Base-by-base conservation (phyloP, 2,113 vertebrate species). In the Heteronetta atricapilla region DNA sequence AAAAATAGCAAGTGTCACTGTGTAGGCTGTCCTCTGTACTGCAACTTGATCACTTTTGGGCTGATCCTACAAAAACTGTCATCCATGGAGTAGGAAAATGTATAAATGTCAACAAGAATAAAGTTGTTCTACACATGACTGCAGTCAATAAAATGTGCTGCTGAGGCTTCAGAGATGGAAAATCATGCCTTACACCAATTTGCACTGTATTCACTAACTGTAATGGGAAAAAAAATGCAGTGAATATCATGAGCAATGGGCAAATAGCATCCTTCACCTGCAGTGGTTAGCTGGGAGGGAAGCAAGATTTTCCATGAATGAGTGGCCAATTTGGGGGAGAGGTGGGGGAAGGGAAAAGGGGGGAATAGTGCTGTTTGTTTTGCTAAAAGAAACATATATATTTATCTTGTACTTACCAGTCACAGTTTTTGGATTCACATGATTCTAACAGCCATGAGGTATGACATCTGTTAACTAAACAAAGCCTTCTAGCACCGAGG, bases 391-490 rank as follows among this genome's bases (percentile, higher is more conserved):
- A 64, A 36, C 2, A 25, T 44, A 64, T 60, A 3, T 68, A 52
- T 31, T 48, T 72, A 6, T 56, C 53, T 84, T 16, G 22, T 36
- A 50, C 10, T 88, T 79, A 76, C 5, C 53, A 63, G 31, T 23
- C 68, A 28, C 44, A 77, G 66, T 96, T 89, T 83, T 26, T 90
- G 55, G 33, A 33, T 80, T 31, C 31, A 56, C 52, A 28, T 67
- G 14, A 67, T 93, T 91, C 92, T 66, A 74, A 59, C 31, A 55
- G 40, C 80, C 53, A 80, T 36, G 75, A 33, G 23, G 73, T 75
- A 86, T 56, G 68, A 10, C 42, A 91, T 73, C 58, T 84, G 94
- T 83, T 74, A 79, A 50, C 36, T 87, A 78, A 95, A 74, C 63
- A 55, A 81, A 74, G 22, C 7, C 36, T 88, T 94, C 40, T 74